Conservation (phyloP, 2,113 vertebrate species). For the Oncorhynchus masou region DNA sequence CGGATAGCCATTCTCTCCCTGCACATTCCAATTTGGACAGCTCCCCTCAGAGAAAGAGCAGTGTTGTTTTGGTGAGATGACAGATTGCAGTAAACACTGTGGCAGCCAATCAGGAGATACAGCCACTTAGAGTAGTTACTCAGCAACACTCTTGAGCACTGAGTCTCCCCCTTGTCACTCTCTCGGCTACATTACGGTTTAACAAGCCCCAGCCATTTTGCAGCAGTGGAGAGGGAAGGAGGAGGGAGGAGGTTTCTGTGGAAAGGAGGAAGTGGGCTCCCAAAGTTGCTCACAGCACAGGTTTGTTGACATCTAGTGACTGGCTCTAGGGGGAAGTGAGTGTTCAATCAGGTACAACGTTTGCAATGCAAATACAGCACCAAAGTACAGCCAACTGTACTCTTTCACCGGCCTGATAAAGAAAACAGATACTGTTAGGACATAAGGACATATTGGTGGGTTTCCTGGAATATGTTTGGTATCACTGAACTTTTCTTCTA, state of each 20-base stretch:
- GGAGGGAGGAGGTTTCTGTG: neutral
- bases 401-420: neutral
- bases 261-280: neutral
- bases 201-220: neutral
- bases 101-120: neutral
- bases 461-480: too few relatives aligned
- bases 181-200: neutral
- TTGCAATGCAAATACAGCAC: slow-evolving; percentile 61
- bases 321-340: slow-evolving; percentile 20
- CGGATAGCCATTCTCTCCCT: neutral
- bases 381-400: slow-evolving; percentile 28
- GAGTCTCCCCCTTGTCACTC: neutral
- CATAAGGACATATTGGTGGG: too few relatives aligned
- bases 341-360: slow-evolving; percentile 46
- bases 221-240: slow-evolving; percentile 7
- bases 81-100: neutral
- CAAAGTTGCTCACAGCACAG: neutral
- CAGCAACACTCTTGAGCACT: neutral
- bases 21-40: too few relatives aligned
- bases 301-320: slow-evolving; percentile 30
- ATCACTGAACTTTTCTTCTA: too few relatives aligned
- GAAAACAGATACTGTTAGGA: neutral
- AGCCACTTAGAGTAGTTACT: neutral
- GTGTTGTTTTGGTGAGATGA: neutral
- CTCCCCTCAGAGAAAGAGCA: neutral